These are phyloP conservation scores for Biston betularia DNA, from an alignment of 2,888 invertebrate genomes.

Conservation along the genomic window DNA sequence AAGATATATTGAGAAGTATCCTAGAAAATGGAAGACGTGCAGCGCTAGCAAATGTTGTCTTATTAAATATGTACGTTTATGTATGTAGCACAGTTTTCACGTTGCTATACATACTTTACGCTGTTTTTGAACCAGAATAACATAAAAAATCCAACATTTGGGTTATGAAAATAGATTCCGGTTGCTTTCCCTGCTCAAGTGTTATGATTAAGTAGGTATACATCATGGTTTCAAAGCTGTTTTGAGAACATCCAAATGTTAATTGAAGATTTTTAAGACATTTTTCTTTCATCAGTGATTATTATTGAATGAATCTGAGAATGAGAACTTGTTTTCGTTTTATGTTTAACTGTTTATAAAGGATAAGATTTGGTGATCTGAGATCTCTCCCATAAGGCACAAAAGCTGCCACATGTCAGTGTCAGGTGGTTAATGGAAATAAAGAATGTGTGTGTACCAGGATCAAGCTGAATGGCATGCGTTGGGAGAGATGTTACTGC, in stretches of 20 bases:
- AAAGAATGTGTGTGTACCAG: too few relatives aligned
- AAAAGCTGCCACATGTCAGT: neutral
- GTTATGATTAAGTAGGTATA: constrained; percentile 60
- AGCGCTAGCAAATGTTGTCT: constrained; percentile 29
- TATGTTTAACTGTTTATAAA: neutral
- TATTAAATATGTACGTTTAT: constrained; percentile 32
- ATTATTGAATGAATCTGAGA: constrained; percentile 17
- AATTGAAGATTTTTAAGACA: constrained; percentile 52
- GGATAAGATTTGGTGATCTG: neutral
- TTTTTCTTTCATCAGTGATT: constrained; percentile 38
- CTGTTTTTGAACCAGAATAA: constrained; percentile 19
- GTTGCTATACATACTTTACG: constrained; percentile 3
- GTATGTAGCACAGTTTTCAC: constrained; percentile 27
- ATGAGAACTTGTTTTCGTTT: constrained; percentile 6
- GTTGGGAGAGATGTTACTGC: too few relatives aligned
- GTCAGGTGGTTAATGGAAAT: neutral
- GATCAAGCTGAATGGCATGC: too few relatives aligned
- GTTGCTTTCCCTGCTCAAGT: constrained; percentile 55
- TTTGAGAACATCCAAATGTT: constrained; percentile 66
- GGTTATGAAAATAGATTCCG: constrained; percentile 54
- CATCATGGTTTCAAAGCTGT: constrained; percentile 52
- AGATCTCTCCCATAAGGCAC: neutral
- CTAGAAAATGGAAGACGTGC: constrained; percentile 36
- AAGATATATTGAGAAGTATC: constrained; percentile 33
- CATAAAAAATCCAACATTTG: constrained; percentile 36